Evolutionary conservation across 2,888 invertebrate genomes (phyloP).

Genomic region (Xestia rhomboidea): DNA sequence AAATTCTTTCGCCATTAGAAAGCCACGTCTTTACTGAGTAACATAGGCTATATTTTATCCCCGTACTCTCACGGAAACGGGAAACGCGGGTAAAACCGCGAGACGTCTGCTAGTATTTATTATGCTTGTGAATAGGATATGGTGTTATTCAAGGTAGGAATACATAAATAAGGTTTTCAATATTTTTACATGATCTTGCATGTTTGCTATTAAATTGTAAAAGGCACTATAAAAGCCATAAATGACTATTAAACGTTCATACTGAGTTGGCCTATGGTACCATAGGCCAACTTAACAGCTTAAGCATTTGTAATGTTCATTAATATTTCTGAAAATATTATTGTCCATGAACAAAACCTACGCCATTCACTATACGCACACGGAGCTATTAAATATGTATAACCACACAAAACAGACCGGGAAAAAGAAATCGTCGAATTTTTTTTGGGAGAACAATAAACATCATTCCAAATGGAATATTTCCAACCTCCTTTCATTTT

Average conservation of each 20-base stretch:
- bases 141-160: no score
- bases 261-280: not conserved
- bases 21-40: no score
- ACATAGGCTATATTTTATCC: no score
- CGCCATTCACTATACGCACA: not conserved
- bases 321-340: not conserved
- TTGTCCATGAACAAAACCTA: not conserved
- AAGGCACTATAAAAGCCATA: slow-evolving; percentile 12
- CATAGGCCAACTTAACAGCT: no score
- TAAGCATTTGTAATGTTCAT: not conserved
- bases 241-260: not conserved
- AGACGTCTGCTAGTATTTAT: slow-evolving; percentile 1
- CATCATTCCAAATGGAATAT: slow-evolving; percentile 12
- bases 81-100: no score
- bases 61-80: no score
- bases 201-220: slow-evolving; percentile 22
- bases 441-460: slow-evolving; percentile 30
- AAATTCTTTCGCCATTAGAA: no score
- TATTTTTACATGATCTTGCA: not conserved
- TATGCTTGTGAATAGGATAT: not conserved
- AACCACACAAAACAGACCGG: not conserved
- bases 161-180: no score
- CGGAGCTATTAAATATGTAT: slow-evolving; percentile 27
- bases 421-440: slow-evolving; percentile 35
- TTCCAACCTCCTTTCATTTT: slow-evolving; percentile 40